Conservation (phyloP, 2,797 vertebrate species). For the Catostomus latipinnis region DNA sequence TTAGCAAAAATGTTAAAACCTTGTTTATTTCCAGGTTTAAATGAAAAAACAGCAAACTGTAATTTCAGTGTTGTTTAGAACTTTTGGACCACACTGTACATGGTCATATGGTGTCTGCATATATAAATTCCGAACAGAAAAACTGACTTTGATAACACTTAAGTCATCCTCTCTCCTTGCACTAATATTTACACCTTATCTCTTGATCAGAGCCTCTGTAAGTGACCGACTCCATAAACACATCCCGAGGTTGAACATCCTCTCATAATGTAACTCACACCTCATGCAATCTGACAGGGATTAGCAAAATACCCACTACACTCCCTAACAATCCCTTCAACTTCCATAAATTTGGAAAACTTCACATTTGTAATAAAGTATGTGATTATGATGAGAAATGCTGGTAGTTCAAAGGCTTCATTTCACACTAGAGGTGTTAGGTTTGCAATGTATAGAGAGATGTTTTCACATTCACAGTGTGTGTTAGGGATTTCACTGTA, state of each 20-base stretch:
- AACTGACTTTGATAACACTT: slow-evolving; percentile 9
- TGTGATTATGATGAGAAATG: slow-evolving; percentile 52
- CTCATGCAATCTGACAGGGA: slow-evolving; percentile 34
- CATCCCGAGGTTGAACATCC: slow-evolving; percentile 41
- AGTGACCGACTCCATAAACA: slow-evolving; percentile 54
- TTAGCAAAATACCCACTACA: slow-evolving; percentile 10
- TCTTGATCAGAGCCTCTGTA: slow-evolving; percentile 45
- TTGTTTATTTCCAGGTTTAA: too few relatives aligned
- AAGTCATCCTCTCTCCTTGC: slow-evolving; percentile 34
- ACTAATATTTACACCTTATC: slow-evolving; percentile 57
- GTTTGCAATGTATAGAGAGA: slow-evolving; percentile 34
- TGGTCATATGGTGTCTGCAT: slow-evolving; percentile 40
- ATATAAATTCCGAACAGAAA: background rate
- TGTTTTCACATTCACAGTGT: slow-evolving; percentile 30
- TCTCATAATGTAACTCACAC: slow-evolving; percentile 41
- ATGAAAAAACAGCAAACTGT: too few relatives aligned
- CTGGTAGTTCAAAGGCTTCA: slow-evolving; percentile 44
- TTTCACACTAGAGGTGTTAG: slow-evolving; percentile 54
- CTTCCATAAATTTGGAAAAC: slow-evolving; percentile 35
- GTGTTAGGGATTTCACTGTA: slow-evolving; percentile 27
- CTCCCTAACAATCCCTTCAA: slow-evolving; percentile 29
- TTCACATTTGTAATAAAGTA: slow-evolving; percentile 28
- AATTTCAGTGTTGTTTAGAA: too few relatives aligned
- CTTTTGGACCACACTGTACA: too few relatives aligned
- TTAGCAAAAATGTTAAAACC: too few relatives aligned